A percentile compares a stretch with the other conserved stretches of the same genome.
These are phyloP conservation scores for Mallotus villosus DNA, from an alignment of 2,797 vertebrate species.

Conservation along the genomic window DNA sequence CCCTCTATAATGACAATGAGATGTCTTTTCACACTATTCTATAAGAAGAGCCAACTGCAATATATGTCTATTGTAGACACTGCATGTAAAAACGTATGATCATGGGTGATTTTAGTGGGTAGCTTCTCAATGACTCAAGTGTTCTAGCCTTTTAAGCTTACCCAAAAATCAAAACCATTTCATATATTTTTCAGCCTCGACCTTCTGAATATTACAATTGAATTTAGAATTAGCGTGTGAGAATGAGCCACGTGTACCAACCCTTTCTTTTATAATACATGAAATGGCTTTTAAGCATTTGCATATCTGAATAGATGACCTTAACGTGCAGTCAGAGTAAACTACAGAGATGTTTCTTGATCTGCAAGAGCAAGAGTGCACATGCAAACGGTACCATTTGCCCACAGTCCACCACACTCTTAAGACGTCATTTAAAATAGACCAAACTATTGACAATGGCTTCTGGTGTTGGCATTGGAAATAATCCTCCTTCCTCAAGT, in stretches of 20 bases:
- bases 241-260: slow-evolving; percentile 32
- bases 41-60: slow-evolving; percentile 43
- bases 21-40: slow-evolving; percentile 63
- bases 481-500: neutral
- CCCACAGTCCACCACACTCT: slow-evolving; percentile 48
- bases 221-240: slow-evolving; percentile 19
- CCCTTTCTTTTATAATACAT: slow-evolving; percentile 68
- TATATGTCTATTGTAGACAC: slow-evolving; percentile 18
- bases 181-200: too few species aligned
- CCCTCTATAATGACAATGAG: slow-evolving; percentile 70
- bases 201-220: slow-evolving; percentile 35
- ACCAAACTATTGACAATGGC: slow-evolving; percentile 59
- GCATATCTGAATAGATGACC: slow-evolving; percentile 70
- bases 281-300: slow-evolving; percentile 69
- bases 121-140: too few species aligned
- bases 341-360: slow-evolving; percentile 73
- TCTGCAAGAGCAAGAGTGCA: slow-evolving; percentile 59
- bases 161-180: too few species aligned
- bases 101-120: too few species aligned
- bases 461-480: slow-evolving; percentile 31
- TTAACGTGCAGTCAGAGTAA: slow-evolving; percentile 66
- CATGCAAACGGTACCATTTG: slow-evolving; percentile 66
- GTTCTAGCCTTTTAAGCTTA: too few species aligned
- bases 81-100: slow-evolving; percentile 3
- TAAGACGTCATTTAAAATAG: slow-evolving; percentile 56